Evolutionary conservation across 2,797 vertebrate genomes (phyloP).

Genomic region (Pipistrellus pipistrellus): DNA sequence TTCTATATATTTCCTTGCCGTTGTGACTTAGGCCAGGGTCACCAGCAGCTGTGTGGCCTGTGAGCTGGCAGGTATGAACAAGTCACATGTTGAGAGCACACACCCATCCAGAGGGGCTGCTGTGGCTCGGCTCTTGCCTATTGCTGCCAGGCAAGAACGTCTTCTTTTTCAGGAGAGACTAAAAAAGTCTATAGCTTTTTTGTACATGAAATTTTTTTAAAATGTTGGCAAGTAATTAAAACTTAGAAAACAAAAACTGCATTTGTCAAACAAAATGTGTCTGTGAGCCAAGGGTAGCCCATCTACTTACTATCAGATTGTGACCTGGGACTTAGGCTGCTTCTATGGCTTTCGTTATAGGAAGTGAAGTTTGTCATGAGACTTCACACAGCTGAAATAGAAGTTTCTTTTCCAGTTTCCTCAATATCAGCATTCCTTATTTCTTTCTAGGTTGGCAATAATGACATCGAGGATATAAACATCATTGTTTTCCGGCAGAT

Average conservation of each 20-base stretch:
- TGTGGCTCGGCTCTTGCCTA: neutral
- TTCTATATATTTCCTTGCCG: neutral
- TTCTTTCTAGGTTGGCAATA: conserved; percentile 92
- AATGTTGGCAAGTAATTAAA: neutral
- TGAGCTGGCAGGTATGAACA: neutral
- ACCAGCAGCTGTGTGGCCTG: neutral
- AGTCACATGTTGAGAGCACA: neutral
- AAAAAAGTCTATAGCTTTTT: neutral
- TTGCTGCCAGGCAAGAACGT: neutral
- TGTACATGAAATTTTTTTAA: neutral
- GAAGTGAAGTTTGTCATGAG: neutral
- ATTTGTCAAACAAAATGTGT: neutral
- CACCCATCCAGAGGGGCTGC: fast-evolving
- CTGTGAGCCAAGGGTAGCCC: neutral
- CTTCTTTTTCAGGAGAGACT: neutral
- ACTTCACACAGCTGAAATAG: fast-evolving
- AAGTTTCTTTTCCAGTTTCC: neutral
- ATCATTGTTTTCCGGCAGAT: conserved; percentile 99
- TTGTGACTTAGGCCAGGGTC: neutral
- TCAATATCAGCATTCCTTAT: neutral
- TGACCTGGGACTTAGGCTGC: neutral
- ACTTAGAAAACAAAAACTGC: neutral
- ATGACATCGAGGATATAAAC: conserved; percentile 95
- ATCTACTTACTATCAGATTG: fast-evolving
- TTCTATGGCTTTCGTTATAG: neutral